Evolutionary conservation across 2,888 invertebrate genomes (phyloP).

Genomic region (Listrodromus nycthemerus): DNA sequence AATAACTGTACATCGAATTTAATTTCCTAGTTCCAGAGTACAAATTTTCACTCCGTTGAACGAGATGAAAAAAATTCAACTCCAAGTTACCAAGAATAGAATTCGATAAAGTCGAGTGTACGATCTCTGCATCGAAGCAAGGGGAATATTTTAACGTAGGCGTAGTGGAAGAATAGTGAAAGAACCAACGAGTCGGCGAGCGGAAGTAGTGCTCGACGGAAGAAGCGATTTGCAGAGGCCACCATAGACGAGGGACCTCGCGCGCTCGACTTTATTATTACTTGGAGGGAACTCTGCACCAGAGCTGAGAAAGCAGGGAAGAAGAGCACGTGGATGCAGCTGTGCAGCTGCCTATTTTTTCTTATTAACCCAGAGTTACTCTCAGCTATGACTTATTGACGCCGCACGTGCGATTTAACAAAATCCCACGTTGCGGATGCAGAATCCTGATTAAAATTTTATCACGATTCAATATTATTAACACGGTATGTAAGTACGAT

Average conservation of each 20-base stretch:
- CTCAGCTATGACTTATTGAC: background rate
- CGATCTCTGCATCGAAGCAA: constrained; percentile 9
- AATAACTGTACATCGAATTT: too few relatives aligned
- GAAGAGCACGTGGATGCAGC: constrained; percentile 54
- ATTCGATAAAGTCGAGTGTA: background rate
- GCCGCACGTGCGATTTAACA: constrained; percentile 29
- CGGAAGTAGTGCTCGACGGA: constrained; percentile 59
- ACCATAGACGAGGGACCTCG: constrained; percentile 40
- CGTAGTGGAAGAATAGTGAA: background rate
- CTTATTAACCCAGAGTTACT: constrained; percentile 44
- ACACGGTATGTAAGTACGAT: too few relatives aligned
- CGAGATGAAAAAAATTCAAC: too few relatives aligned
- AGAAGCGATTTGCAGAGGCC: constrained; percentile 64
- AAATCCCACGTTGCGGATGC: constrained; percentile 32
- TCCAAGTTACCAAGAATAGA: too few relatives aligned
- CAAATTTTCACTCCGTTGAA: too few relatives aligned
- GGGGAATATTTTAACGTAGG: background rate
- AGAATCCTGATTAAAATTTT: constrained; percentile 31
- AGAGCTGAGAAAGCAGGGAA: constrained; percentile 50
- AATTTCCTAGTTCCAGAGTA: too few relatives aligned
- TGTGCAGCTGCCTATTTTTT: constrained; percentile 48
- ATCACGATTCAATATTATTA: background rate
- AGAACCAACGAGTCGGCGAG: constrained; percentile 52
- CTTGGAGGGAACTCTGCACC: constrained; percentile 35
- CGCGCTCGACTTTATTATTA: constrained; percentile 62